Evolutionary conservation across 1,140 invertebrate genomes (phyloP).

Genomic region (Atta cephalotes): DNA sequence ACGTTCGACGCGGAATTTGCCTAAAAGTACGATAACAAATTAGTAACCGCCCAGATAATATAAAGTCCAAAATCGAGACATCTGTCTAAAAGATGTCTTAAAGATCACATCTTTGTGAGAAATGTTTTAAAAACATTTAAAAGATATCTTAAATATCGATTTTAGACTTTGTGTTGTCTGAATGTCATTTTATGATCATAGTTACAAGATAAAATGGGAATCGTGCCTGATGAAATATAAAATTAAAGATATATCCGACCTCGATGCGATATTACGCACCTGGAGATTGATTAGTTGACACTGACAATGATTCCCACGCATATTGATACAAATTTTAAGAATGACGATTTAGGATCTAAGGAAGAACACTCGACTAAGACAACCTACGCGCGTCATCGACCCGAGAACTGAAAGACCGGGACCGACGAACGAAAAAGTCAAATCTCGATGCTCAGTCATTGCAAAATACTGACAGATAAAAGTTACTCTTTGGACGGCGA

Average conservation of each 20-base stretch:
- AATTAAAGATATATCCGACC: constrained; percentile 10
- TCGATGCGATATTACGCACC: not conserved
- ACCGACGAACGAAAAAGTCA: constrained; percentile 56
- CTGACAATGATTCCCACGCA: not conserved
- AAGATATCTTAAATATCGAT: too few species aligned
- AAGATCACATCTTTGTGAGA: too few species aligned
- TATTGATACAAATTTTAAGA: constrained; percentile 77
- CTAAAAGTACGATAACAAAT: not conserved
- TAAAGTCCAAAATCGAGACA: too few species aligned
- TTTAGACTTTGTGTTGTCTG: too few species aligned
- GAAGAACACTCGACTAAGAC: constrained; percentile 1
- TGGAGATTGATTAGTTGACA: constrained; percentile 17
- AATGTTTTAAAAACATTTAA: too few species aligned
- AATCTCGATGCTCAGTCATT: constrained; percentile 59
- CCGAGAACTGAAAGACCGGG: constrained; percentile 25
- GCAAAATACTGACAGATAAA: constrained; percentile 72
- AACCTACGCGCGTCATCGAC: not conserved
- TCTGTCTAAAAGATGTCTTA: too few species aligned
- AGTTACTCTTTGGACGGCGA: constrained; percentile 66
- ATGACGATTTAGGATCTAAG: constrained; percentile 62
- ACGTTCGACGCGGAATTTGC: not conserved
- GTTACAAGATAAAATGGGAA: not conserved
- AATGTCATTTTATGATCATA: not conserved
- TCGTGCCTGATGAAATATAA: not conserved
- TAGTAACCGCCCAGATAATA: not conserved